Conservation (phyloP, 2,113 vertebrate genomes). For the Archilochus colubris region DNA sequence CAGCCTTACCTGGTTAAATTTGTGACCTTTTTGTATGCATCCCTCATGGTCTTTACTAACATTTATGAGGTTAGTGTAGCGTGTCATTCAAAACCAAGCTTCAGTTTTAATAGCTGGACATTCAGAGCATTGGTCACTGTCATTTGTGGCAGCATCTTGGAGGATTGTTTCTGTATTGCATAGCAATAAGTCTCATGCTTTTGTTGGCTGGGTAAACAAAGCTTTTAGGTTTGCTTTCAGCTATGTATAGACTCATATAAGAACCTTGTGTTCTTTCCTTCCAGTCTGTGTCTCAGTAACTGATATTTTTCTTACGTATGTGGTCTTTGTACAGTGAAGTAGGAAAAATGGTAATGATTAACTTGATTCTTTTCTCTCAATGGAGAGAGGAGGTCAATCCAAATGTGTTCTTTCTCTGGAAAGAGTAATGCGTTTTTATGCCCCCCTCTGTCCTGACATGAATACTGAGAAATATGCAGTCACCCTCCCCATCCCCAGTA, state of each 20-base stretch:
- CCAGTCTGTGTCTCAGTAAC: neutral
- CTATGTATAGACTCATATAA: fast-evolving
- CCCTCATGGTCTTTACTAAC: neutral
- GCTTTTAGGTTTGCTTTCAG: neutral
- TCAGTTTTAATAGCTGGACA: neutral
- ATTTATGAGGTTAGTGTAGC: neutral
- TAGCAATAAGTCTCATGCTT: neutral
- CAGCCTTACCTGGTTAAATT: neutral
- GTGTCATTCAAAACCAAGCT: neutral
- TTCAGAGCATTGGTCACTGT: neutral
- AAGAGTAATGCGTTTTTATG: neutral
- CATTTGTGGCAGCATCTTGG: neutral
- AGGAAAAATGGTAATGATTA: neutral
- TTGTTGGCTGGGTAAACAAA: neutral
- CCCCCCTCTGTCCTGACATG: neutral
- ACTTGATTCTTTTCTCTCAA: neutral
- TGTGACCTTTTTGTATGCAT: neutral
- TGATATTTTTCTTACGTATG: neutral
- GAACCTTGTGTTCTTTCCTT: neutral
- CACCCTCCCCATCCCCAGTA: neutral
- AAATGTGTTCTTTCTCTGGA: neutral
- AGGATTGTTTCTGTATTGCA: neutral
- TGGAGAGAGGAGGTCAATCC: neutral
- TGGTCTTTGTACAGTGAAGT: neutral
- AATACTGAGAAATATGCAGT: neutral